Conservation (phyloP, 2,797 vertebrate genomes). For the Gallinago solitaria region DNA sequence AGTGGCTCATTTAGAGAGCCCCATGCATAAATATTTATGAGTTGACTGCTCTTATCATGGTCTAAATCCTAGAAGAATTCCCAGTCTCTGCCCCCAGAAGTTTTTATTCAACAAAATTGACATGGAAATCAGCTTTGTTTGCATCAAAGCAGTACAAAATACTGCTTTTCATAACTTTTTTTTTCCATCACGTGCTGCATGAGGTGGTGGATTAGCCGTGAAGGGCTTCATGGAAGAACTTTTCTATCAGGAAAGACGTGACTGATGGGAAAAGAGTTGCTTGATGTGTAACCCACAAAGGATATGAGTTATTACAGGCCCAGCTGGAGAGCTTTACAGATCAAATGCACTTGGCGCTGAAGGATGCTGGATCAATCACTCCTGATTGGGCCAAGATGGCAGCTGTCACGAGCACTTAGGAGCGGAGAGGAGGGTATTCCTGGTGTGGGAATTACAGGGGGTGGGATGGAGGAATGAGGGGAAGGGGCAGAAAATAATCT, state of each 20-base stretch:
- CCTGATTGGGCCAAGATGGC: conserved; percentile 66
- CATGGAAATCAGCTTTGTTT: neutral
- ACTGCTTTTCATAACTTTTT: conserved; percentile 4
- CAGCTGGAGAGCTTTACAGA: conserved; percentile 65
- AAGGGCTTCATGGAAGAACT: conserved; percentile 22
- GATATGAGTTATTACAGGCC: conserved; percentile 62
- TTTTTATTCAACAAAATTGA: neutral
- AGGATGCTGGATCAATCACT: conserved; percentile 58
- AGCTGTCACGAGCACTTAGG: conserved; percentile 52
- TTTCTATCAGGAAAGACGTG: conserved; percentile 25
- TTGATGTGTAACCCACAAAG: conserved; percentile 61
- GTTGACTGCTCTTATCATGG: neutral
- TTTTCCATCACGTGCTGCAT: neutral
- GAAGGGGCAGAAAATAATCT: neutral
- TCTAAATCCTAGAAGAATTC: neutral
- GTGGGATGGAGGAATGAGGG: neutral
- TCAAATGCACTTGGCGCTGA: conserved; percentile 38
- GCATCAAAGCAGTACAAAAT: conserved; percentile 25
- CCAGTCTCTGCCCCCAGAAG: neutral
- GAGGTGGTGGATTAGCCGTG: neutral
- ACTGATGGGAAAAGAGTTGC: conserved; percentile 37
- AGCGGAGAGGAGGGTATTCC: neutral
- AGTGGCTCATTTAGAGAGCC: neutral
- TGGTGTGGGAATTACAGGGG: neutral
- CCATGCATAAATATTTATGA: conserved; percentile 42